Conservation (phyloP, 2,797 vertebrate genomes). For the Fringilla coelebs region DNA sequence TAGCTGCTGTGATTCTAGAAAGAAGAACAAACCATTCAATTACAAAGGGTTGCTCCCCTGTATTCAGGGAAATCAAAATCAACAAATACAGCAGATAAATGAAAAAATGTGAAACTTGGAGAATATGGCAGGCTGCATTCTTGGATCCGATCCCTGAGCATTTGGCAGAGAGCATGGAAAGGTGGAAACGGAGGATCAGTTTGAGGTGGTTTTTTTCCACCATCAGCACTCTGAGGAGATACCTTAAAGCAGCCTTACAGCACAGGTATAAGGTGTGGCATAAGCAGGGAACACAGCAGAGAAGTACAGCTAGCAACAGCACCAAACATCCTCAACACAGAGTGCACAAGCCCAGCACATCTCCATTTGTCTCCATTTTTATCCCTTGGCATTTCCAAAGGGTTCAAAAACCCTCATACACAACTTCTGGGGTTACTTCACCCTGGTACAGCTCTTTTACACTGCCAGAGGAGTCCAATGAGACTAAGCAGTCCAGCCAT, state of each 20-base stretch:
- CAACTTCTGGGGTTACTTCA: neutral
- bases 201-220: neutral
- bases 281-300: neutral
- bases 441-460: neutral
- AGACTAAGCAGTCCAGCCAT: neutral
- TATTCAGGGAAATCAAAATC: neutral
- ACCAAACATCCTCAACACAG: neutral
- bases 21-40: conserved; percentile 7
- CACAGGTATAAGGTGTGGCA: neutral
- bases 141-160: neutral
- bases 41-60: neutral
- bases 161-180: neutral
- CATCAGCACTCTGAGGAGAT: neutral
- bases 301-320: neutral
- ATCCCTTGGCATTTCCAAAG: neutral
- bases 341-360: neutral
- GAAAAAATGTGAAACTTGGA: neutral
- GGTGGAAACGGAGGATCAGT: neutral
- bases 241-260: neutral
- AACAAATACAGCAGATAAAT: neutral
- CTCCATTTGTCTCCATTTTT: neutral
- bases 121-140: neutral
- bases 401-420: neutral
- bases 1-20: conserved; percentile 91
- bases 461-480: neutral